phyloP scores from a whole-genome alignment of 2,888 invertebrate species.

The Xiphydria camelus region DNA sequence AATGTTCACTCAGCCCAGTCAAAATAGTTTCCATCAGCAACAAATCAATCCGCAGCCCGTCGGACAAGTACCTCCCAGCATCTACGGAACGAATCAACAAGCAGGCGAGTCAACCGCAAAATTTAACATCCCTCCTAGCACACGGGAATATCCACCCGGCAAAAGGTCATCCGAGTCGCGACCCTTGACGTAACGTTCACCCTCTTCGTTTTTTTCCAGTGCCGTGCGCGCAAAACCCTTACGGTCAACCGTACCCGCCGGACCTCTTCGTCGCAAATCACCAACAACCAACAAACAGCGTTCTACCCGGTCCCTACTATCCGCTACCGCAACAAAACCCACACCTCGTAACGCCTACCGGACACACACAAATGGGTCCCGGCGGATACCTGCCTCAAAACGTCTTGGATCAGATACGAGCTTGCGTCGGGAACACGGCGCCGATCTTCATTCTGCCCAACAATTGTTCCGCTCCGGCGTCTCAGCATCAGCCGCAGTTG shows the following conservation, averaged over 20 bases:
- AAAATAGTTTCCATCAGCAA: constrained; percentile 33
- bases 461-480: constrained; percentile 10
- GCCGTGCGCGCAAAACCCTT: constrained; percentile 13
- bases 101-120: background rate
- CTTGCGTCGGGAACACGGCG: constrained; percentile 23
- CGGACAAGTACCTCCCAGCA: constrained; percentile 1
- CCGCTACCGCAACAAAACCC: background rate
- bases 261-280: constrained; percentile 18
- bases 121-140: too few relatives aligned
- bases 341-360: background rate
- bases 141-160: background rate
- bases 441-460: constrained; percentile 48
- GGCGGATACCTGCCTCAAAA: constrained; percentile 24
- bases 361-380: constrained; percentile 10
- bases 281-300: constrained; percentile 8
- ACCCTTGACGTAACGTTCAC: background rate
- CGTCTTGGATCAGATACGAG: constrained; percentile 41
- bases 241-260: constrained; percentile 24
- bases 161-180: background rate
- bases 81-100: constrained; percentile 8
- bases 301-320: constrained; percentile 3
- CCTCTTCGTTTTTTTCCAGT: constrained; percentile 5
- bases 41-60: constrained; percentile 27
- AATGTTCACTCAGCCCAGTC: constrained; percentile 35
- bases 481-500: too few relatives aligned